Percentiles rank a stretch among this genome's conserved stretches.
Evolutionary conservation across 2,797 vertebrate genomes (phyloP).

Genomic region (Periophthalmus magnuspinnatus): DNA sequence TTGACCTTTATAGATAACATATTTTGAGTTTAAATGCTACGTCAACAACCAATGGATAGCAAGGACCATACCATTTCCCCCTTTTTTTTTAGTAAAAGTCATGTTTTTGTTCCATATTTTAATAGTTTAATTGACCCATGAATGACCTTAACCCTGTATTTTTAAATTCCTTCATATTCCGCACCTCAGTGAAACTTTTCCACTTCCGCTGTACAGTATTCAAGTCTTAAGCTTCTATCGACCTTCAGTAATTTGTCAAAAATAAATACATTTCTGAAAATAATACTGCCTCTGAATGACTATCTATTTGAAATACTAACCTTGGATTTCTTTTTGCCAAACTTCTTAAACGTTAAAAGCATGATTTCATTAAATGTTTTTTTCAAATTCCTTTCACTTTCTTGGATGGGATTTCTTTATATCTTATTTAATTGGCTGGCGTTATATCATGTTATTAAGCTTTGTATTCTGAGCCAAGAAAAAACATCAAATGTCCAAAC

Average conservation of each 20-base stretch:
- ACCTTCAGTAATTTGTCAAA: conserved; percentile 1
- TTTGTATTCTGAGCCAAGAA: conserved; percentile 21
- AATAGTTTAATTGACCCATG: background rate
- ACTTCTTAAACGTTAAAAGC: conserved; percentile 27
- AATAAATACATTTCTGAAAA: conserved; percentile 8
- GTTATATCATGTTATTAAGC: background rate
- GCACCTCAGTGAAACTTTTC: background rate
- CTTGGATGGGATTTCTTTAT: no score
- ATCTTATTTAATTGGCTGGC: background rate
- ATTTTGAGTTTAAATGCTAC: background rate
- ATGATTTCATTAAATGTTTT: conserved; percentile 10
- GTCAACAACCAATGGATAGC: background rate
- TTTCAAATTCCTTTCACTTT: no score
- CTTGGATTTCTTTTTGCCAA: background rate
- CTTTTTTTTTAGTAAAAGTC: no score
- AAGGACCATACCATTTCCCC: background rate
- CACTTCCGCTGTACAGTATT: background rate
- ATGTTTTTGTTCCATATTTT: no score
- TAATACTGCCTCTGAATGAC: background rate
- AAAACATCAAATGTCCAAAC: conserved; percentile 6
- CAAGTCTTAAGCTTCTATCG: background rate
- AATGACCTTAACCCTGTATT: background rate
- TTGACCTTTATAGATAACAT: no score
- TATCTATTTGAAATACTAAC: background rate
- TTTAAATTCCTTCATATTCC: background rate